phyloP scores from a whole-genome alignment of 2,797 vertebrate genomes.

The Momotus momota region DNA sequence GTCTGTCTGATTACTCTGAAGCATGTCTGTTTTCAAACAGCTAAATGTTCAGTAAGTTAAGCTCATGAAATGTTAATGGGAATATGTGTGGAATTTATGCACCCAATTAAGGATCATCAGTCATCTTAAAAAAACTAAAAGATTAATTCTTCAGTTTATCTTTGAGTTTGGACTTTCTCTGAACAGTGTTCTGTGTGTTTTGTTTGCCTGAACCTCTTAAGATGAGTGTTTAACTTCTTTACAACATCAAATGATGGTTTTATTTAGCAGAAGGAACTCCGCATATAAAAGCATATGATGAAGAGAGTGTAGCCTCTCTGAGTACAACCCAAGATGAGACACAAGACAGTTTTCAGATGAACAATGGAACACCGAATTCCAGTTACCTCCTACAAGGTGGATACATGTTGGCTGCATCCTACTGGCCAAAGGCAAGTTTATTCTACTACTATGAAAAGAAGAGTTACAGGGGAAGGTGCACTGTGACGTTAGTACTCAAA shows the following conservation, averaged over 20 bases:
- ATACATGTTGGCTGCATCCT: conserved; percentile 94
- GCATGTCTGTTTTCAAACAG: not conserved
- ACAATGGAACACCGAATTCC: conserved; percentile 89
- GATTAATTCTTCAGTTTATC: not conserved
- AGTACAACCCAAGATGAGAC: conserved; percentile 93
- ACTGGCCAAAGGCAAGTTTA: conserved; percentile 95
- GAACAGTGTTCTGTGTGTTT: not conserved
- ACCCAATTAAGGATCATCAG: not conserved
- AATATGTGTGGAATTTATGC: not conserved
- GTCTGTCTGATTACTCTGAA: not conserved
- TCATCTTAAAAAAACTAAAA: not conserved
- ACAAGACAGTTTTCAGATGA: conserved; percentile 90
- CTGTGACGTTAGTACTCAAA: not conserved
- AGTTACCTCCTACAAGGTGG: conserved; percentile 89
- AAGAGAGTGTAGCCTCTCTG: conserved; percentile 95
- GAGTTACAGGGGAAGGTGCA: not conserved
- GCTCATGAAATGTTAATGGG: not conserved
- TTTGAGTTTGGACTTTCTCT: not conserved
- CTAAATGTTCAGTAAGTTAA: not conserved
- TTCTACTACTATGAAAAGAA: not conserved
- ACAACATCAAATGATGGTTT: not conserved
- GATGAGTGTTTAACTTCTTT: not conserved
- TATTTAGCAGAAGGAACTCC: conserved; percentile 83
- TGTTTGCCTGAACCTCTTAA: not conserved
- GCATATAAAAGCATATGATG: conserved; percentile 92